Evolutionary conservation across 2,888 invertebrate species (phyloP), one percentile per base, ranked within the genome.

Genomic region (Lamellibrachia columna): DNA sequence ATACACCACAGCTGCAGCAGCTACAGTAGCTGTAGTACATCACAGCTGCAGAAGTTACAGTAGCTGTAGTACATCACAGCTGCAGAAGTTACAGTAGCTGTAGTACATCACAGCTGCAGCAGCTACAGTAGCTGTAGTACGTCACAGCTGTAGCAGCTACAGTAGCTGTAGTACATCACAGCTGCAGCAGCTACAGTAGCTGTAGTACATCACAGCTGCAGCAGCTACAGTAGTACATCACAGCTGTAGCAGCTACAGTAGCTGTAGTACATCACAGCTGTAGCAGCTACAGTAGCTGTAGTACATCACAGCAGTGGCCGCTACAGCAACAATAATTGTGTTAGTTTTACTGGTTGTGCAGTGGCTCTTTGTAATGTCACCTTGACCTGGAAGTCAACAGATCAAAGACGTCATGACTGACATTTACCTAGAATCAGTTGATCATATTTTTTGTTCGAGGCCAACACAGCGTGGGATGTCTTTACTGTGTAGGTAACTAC

Each of bases 371-470:
- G 40, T 91, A 91, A 91, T 91, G 91, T 28, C 40, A 28, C 28
- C 28, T n/a, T n/a, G 91, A 91, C 91, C 91, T 91, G 40, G 28
- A 91, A 4, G 91, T 91, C 90, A 3, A 90, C 90, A 90, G 22
- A 22, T 90, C 91, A 91, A 91, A 28, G 91, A 91, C 28, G 28
- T 91, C 91, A 91, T 91, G 91, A 40, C 40, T 91, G 91, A 91
- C 91, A 91, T 91, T 91, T 91, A 91, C n/a, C 91, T 91, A 91
- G 91, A 91, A 91, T 91, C 90, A 90, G 11, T 90, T 90, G 90
- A 90, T 90, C 91, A 91, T 91, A 91, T 22, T 91, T 91, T 22
- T 28, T 91, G 91, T 91, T 28, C 91, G 40, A 91, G 91, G 91
- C 91, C 91, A 91, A 22, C 91, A 91, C 91, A 91, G 91, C 28